These are phyloP conservation scores for Pammene aurita DNA, from an alignment of 2,888 invertebrate species.

Conservation along the genomic window DNA sequence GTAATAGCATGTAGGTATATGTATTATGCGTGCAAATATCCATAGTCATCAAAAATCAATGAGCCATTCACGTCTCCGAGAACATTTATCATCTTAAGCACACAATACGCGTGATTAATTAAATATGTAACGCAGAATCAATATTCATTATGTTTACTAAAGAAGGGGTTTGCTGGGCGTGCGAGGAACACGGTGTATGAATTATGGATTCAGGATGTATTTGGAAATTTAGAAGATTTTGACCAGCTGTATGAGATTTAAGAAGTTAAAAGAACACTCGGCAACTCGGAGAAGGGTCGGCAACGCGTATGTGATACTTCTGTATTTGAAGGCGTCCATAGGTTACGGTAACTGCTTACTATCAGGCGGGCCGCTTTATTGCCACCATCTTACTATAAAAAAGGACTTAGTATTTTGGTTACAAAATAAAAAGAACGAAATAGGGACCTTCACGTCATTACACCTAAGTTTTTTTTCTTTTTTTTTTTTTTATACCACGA, in stretches of 20 bases:
- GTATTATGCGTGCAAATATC: conserved; percentile 46
- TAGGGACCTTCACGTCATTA: too few species aligned
- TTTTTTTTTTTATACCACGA: too few species aligned
- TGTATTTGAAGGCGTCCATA: too few species aligned
- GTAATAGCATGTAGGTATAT: neutral
- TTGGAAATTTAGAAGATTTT: neutral
- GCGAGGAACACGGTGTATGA: conserved; percentile 4
- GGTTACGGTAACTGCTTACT: too few species aligned
- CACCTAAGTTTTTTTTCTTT: too few species aligned
- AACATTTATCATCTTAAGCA: conserved; percentile 37
- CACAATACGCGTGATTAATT: conserved; percentile 41
- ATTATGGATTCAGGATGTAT: conserved; percentile 1
- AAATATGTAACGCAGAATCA: conserved; percentile 37
- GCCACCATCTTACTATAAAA: too few species aligned
- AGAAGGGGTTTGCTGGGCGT: conserved; percentile 20
- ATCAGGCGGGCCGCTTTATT: too few species aligned
- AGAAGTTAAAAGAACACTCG: too few species aligned
- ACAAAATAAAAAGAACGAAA: too few species aligned
- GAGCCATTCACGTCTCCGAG: conserved; percentile 57
- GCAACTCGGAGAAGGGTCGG: too few species aligned
- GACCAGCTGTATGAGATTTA: neutral
- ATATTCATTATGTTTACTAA: conserved; percentile 31
- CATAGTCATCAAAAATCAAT: conserved; percentile 75
- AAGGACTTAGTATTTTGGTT: too few species aligned
- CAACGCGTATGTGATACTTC: too few species aligned